A percentile compares a stretch with the other conserved stretches of the same genome.
phyloP scores from a whole-genome alignment of 1,140 invertebrate genomes.

The Papilio dardanus region DNA sequence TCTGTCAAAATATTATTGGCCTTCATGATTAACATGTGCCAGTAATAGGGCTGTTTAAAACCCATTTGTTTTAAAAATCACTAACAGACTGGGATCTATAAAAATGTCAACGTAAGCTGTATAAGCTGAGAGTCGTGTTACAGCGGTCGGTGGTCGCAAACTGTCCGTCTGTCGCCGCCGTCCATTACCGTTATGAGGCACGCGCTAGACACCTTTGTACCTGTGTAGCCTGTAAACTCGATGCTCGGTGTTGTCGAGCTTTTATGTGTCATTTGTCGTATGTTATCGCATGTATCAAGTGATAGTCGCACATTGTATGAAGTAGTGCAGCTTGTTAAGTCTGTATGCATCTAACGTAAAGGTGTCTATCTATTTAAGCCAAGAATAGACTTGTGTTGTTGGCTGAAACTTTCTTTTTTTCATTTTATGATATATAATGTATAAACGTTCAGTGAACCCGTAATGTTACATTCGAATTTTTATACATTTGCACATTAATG shows the following conservation, averaged over 20 bases:
- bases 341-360: background rate
- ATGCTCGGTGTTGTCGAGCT: background rate
- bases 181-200: slow-evolving; percentile 33
- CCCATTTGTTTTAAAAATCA: background rate
- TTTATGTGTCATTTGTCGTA: slow-evolving; percentile 17
- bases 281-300: slow-evolving; percentile 3
- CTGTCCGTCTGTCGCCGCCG: slow-evolving; percentile 6
- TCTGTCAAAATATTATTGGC: too few relatives aligned
- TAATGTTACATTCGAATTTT: background rate
- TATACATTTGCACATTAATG: slow-evolving; percentile 1
- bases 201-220: slow-evolving; percentile 14
- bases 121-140: slow-evolving; percentile 31
- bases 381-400: too few relatives aligned
- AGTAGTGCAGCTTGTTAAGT: background rate
- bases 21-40: background rate
- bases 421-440: too few relatives aligned
- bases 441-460: background rate
- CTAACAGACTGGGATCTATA: background rate
- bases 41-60: background rate
- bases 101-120: background rate
- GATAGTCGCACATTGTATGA: background rate
- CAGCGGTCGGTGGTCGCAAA: slow-evolving; percentile 2
- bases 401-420: too few relatives aligned
- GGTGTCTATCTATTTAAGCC: background rate
- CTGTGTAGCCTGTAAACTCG: background rate